Evolutionary conservation across 2,888 invertebrate genomes (phyloP).

Genomic region (Pandemis heparana): DNA sequence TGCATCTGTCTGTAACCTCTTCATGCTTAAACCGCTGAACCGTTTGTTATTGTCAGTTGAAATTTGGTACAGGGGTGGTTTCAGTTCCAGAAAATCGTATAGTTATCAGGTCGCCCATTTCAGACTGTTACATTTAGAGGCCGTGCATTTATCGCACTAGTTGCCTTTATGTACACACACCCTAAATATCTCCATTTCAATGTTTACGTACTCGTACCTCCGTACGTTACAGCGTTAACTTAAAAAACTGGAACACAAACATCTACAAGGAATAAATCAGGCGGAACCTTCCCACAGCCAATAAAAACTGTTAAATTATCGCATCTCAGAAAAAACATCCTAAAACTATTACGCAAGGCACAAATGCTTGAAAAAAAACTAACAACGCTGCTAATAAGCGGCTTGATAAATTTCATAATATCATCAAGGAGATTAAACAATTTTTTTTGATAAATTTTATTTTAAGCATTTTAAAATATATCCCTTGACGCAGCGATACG

Average conservation of each 20-base stretch:
- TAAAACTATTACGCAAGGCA: neutral
- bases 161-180: too few species aligned
- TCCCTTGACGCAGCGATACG: constrained; percentile 66
- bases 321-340: constrained; percentile 6
- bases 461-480: constrained; percentile 56
- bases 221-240: neutral
- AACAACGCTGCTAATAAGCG: constrained; percentile 24
- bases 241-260: neutral
- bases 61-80: too few species aligned
- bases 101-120: too few species aligned
- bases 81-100: too few species aligned
- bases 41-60: too few species aligned
- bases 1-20: too few species aligned
- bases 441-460: constrained; percentile 48
- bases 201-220: neutral
- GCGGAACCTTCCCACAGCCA: neutral
- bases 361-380: constrained; percentile 8
- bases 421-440: constrained; percentile 48
- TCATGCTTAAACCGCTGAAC: too few species aligned
- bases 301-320: constrained; percentile 1
- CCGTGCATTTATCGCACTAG: too few species aligned
- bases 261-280: neutral
- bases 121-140: too few species aligned
- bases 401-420: constrained; percentile 35
- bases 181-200: neutral